Evolutionary conservation across 2,797 vertebrate species (phyloP), one percentile per base, ranked within the genome.

Genomic region (Gorsachius magnificus): DNA sequence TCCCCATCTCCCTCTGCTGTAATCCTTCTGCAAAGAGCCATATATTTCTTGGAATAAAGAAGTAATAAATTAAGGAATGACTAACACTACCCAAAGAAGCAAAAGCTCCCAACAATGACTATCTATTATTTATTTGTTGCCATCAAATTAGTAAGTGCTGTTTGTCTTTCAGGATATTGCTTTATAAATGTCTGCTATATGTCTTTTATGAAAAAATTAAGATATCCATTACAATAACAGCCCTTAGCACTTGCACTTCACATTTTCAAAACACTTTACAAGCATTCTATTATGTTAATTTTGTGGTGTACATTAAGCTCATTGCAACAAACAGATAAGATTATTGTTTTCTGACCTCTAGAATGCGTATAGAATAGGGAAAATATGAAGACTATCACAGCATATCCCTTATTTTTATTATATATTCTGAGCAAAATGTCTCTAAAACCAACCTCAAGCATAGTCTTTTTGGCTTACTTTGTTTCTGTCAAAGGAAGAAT

Each of bases 41-140:
- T 10, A 7, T 26, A 41, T 21, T 25, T 48, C 46, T 76, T 65
- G 35, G 43, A 31, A 91, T 60, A 76, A 81, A 86, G 69, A 78
- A 83, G 12, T 24, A 86, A 94, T 93, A 94, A 71, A 91, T 88
- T 78, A 83, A 81, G n/a, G 25, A 72, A 84, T 5, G 21, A 89
- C 36, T 36, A 89, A 64, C 35, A 63, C 20, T 81, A 36, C 29
- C 38, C 20, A 75, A 86, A 87, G 61, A 89, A 83, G 33, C 7
- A 74, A 90, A 89, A 71, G 6, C 35, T 90, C 92, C 36, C 28
- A 70, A 48, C 43, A 90, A 41, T 38, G 24, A 7, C 35, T 78
- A 86, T 91, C 50, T 21, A 81, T 96, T 94, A 83, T 89, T 90
- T 87, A 86, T 91, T 93, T 81, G n/a, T 58, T 76, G 56, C 43